Evolutionary conservation across 2,888 invertebrate genomes (phyloP).

Genomic region (Pseudanteris insignis): DNA sequence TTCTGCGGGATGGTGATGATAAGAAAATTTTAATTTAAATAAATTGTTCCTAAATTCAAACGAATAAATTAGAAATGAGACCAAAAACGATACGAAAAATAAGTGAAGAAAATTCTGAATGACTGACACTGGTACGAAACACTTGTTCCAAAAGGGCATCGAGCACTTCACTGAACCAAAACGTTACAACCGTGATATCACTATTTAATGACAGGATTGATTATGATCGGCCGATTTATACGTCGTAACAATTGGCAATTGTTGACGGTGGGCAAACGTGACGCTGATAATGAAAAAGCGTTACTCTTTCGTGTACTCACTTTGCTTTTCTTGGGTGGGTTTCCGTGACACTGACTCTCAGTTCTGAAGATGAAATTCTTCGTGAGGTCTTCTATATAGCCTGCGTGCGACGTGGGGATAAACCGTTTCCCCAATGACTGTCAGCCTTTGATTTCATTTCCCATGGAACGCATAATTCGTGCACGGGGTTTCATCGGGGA

Average conservation of each 20-base stretch:
- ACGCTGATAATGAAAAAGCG: conserved; percentile 13
- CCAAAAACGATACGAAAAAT: too few species aligned
- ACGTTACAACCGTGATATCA: conserved; percentile 1
- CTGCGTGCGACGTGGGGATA: conserved; percentile 57
- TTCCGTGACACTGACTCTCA: conserved; percentile 64
- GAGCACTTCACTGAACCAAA: conserved; percentile 20
- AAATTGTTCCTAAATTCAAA: too few species aligned
- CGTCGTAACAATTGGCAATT: too few species aligned
- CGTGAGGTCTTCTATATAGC: conserved; percentile 65
- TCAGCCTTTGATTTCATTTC: conserved; percentile 58
- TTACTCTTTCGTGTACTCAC: conserved; percentile 53
- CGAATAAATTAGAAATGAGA: too few species aligned
- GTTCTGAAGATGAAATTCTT: conserved; percentile 66
- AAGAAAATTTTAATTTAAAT: too few species aligned
- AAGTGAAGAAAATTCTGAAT: too few species aligned
- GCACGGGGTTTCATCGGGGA: too few species aligned
- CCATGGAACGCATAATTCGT: conserved; percentile 58
- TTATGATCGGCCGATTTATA: too few species aligned
- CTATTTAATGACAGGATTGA: conserved; percentile 1
- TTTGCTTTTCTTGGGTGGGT: conserved; percentile 54
- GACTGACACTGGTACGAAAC: conserved; percentile 5
- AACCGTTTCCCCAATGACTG: conserved; percentile 59
- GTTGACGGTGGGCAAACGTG: too few species aligned
- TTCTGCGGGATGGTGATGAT: too few species aligned
- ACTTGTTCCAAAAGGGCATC: conserved; percentile 12